Evolutionary conservation across 1,140 invertebrate genomes (phyloP).

Genomic region (Hyposmocoma kahamanoa): DNA sequence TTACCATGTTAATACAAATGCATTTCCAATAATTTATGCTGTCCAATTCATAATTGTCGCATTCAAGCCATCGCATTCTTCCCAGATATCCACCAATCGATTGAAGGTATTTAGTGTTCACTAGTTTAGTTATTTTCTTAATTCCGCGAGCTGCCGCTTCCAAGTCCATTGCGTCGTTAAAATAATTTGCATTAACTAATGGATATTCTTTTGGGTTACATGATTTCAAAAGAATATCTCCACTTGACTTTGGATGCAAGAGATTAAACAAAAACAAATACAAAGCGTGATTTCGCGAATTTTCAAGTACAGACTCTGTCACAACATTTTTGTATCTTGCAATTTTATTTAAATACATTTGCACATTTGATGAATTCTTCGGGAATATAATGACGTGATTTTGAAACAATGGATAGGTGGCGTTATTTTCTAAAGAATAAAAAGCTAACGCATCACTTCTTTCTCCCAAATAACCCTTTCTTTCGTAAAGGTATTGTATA

Average conservation of each 20-base stretch:
- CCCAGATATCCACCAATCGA: slow-evolving; percentile 53
- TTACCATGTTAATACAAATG: slow-evolving; percentile 74
- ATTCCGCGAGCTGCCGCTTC: slow-evolving; percentile 76
- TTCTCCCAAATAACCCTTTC: slow-evolving; percentile 35
- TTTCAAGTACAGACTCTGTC: slow-evolving; percentile 41
- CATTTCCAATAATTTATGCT: slow-evolving; percentile 80
- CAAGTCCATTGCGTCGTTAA: slow-evolving; percentile 81
- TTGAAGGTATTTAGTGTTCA: slow-evolving; percentile 57
- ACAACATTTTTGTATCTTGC: slow-evolving; percentile 44
- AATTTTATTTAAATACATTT: slow-evolving; percentile 5
- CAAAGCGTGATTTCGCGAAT: slow-evolving; percentile 46
- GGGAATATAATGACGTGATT: slow-evolving; percentile 25
- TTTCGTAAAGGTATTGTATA: slow-evolving; percentile 45
- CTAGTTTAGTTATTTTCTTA: slow-evolving; percentile 45
- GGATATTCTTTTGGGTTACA: slow-evolving; percentile 76
- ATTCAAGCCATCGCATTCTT: slow-evolving; percentile 61
- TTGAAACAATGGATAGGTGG: slow-evolving; percentile 48
- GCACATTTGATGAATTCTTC: slow-evolving; percentile 23
- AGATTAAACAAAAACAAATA: slow-evolving; percentile 55
- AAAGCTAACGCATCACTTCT: slow-evolving; percentile 36
- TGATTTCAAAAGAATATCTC: slow-evolving; percentile 56
- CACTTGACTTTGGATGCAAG: slow-evolving; percentile 70
- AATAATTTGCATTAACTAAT: slow-evolving; percentile 86
- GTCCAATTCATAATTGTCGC: slow-evolving; percentile 52
- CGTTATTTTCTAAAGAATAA: slow-evolving; percentile 27